Evolutionary conservation across 2,888 invertebrate species (phyloP).

Genomic region (Calliopum simillimum): DNA sequence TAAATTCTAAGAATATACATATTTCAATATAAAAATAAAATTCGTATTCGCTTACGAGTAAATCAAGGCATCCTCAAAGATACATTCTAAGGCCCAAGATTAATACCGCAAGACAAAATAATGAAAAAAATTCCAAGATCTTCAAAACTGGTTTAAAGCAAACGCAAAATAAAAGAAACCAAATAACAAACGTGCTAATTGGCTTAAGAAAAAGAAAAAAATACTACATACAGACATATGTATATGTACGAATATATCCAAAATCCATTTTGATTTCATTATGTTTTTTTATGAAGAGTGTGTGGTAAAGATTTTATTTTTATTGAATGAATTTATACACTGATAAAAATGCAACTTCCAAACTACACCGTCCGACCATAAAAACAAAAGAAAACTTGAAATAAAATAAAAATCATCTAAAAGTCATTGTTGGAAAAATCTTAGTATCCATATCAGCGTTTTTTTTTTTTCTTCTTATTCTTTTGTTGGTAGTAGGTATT

Average conservation of each 20-base stretch:
- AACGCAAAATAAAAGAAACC: conserved; percentile 1
- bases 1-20: conserved; percentile 21
- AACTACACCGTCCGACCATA: not conserved
- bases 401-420: not conserved
- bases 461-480: not conserved
- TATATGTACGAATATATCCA: no score
- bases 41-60: no score
- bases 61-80: no score
- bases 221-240: not conserved
- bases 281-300: not conserved
- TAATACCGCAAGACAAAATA: not conserved
- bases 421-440: not conserved
- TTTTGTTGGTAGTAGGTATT: not conserved
- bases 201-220: conserved; percentile 27
- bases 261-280: conserved; percentile 5
- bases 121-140: not conserved
- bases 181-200: conserved; percentile 38
- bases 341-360: not conserved
- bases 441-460: conserved; percentile 5
- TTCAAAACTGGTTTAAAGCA: conserved; percentile 27
- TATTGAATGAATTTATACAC: not conserved
- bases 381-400: not conserved
- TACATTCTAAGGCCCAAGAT: no score
- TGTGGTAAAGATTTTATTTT: not conserved
- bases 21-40: not conserved